Conservation (phyloP, 2,888 invertebrate species). For the Syritta pipiens region DNA sequence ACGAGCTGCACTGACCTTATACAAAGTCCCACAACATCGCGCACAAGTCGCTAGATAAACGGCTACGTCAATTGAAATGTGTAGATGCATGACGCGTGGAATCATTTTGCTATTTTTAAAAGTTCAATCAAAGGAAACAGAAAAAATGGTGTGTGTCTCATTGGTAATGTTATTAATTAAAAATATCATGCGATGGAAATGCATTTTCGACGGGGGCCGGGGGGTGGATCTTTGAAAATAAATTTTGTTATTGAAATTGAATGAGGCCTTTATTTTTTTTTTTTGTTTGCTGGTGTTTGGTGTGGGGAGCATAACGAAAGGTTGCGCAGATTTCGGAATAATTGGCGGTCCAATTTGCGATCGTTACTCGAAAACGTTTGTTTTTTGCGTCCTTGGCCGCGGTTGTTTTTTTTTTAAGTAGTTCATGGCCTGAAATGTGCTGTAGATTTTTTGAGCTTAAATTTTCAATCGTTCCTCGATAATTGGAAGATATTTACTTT, state of each 20-base stretch:
- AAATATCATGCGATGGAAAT: not conserved
- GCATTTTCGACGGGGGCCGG: too few relatives aligned
- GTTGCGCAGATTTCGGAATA: not conserved
- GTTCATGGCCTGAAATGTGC: too few relatives aligned
- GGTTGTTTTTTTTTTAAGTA: too few relatives aligned
- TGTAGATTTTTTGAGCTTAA: not conserved
- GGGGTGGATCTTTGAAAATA: not conserved
- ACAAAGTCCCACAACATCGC: conserved; percentile 25
- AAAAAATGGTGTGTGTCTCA: not conserved
- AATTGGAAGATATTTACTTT: too few relatives aligned
- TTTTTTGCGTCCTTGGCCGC: not conserved
- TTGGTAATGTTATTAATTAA: conserved; percentile 11
- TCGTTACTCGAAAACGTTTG: not conserved
- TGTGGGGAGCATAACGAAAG: not conserved
- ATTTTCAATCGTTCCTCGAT: too few relatives aligned
- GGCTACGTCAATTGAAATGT: conserved; percentile 11
- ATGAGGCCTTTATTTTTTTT: not conserved
- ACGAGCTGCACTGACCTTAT: not conserved
- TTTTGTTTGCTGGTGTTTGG: not conserved
- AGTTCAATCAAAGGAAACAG: not conserved
- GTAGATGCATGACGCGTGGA: not conserved
- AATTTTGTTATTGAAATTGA: not conserved
- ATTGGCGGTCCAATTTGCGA: not conserved
- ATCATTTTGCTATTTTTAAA: conserved; percentile 13
- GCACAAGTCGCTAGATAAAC: conserved; percentile 10